Conservation (phyloP, 1,140 invertebrate species). For the Drosophila murphyi region DNA sequence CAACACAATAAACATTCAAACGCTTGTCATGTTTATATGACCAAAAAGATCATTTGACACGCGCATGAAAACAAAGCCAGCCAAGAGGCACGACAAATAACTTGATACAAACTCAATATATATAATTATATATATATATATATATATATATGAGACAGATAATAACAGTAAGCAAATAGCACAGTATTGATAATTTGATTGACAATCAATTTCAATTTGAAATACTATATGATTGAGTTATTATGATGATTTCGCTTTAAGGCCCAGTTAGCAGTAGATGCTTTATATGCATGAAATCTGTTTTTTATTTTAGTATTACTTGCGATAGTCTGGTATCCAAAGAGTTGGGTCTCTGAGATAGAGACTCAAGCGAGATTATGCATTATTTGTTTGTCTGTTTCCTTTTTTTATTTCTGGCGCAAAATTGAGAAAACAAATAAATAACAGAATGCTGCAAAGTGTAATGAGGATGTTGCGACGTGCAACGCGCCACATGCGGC, state of each 20-base stretch:
- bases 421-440: slow-evolving; percentile 22
- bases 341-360: neutral
- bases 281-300: too few species aligned
- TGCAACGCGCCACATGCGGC: slow-evolving; percentile 36
- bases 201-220: neutral
- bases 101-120: slow-evolving; percentile 36
- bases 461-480: slow-evolving; percentile 25
- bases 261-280: too few species aligned
- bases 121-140: slow-evolving; percentile 1
- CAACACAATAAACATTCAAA: slow-evolving; percentile 34
- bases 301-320: too few species aligned
- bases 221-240: neutral
- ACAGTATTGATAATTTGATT: slow-evolving; percentile 6
- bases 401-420: slow-evolving; percentile 25
- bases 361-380: neutral
- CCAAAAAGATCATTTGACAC: slow-evolving; percentile 49
- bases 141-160: neutral
- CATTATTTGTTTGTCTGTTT: neutral
- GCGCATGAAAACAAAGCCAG: slow-evolving; percentile 11
- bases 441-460: slow-evolving; percentile 34
- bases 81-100: slow-evolving; percentile 15
- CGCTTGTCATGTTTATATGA: slow-evolving; percentile 39
- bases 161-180: neutral
- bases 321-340: neutral
- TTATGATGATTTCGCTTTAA: too few species aligned